Evolutionary conservation across 2,113 vertebrate species (phyloP).

Genomic region (Apodemus speciosus): DNA sequence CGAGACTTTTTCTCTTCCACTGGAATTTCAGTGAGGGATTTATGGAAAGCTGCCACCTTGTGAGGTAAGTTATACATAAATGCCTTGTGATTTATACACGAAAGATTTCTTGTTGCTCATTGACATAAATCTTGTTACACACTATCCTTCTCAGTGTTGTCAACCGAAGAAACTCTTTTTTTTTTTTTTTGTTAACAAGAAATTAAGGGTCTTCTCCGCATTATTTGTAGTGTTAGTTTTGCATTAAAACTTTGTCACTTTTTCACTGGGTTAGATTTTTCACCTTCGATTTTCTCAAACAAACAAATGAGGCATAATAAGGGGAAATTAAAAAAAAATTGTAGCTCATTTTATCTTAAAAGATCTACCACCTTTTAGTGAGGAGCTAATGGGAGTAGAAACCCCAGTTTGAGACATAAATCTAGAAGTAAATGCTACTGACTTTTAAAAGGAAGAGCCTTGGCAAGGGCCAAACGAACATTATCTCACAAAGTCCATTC

Average conservation of each 20-base stretch:
- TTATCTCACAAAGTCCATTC: conserved; percentile 60
- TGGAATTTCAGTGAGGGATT: conserved; percentile 63
- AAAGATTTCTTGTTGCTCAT: conserved; percentile 10
- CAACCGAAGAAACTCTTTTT: not conserved
- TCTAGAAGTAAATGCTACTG: conserved; percentile 24
- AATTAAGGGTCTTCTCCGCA: not conserved
- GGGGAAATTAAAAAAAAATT: not conserved
- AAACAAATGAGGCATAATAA: not conserved
- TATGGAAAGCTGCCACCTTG: conserved; percentile 57
- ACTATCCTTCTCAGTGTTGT: not conserved
- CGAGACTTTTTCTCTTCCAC: conserved; percentile 43
- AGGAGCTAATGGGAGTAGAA: not conserved
- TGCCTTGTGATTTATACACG: conserved; percentile 47
- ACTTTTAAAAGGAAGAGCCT: conserved; percentile 63
- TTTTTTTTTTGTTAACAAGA: not conserved
- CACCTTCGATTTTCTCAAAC: not conserved
- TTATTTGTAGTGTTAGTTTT: not conserved
- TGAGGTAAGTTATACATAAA: conserved; percentile 46
- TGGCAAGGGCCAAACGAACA: conserved; percentile 71
- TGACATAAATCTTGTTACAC: conserved; percentile 15
- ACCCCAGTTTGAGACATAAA: conserved; percentile 39
- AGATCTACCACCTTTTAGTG: conserved; percentile 19
- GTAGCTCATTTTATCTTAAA: conserved; percentile 25
- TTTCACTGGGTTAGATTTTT: not conserved
- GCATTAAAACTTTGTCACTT: not conserved